phyloP scores from a whole-genome alignment of 2,113 vertebrate species.

The Heterochromis multidens region DNA sequence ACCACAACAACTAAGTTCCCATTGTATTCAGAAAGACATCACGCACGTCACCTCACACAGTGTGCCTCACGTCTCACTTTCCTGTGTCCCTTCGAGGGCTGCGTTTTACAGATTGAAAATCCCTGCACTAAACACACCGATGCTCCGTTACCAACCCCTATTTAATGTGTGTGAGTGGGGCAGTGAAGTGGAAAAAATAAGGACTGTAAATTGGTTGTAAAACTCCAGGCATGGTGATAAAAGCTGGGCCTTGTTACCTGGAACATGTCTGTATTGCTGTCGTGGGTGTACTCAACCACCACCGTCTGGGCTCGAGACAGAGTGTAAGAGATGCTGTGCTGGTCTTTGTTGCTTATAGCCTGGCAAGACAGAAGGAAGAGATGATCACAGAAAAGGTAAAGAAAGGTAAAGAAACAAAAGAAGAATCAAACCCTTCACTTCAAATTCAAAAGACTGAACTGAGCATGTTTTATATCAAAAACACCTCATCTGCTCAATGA shows the following conservation, averaged over 20 bases:
- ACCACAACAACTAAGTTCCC: not conserved
- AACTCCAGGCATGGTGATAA: not conserved
- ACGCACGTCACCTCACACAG: not conserved
- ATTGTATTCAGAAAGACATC: not conserved
- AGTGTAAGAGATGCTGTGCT: constrained; percentile 98
- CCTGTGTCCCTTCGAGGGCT: not conserved
- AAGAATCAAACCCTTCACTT: not conserved
- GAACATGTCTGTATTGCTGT: constrained; percentile 98
- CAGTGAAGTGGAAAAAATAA: not conserved
- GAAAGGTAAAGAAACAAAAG: not conserved
- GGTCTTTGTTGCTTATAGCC: constrained; percentile 99
- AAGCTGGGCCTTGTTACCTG: constrained; percentile 63
- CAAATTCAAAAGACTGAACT: not conserved
- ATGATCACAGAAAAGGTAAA: not conserved
- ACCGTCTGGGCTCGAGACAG: constrained; percentile 96
- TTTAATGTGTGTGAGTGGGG: not conserved
- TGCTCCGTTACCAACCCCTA: not conserved
- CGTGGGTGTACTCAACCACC: constrained; percentile 98
- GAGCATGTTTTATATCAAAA: not conserved
- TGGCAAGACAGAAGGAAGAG: not conserved
- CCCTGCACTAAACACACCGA: not conserved
- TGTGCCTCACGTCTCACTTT: not conserved
- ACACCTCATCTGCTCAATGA: not conserved
- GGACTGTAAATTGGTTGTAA: not conserved
- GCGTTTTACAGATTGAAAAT: not conserved